phyloP scores from a whole-genome alignment of 1,140 invertebrate species.

The Adoxophyes honmai region DNA sequence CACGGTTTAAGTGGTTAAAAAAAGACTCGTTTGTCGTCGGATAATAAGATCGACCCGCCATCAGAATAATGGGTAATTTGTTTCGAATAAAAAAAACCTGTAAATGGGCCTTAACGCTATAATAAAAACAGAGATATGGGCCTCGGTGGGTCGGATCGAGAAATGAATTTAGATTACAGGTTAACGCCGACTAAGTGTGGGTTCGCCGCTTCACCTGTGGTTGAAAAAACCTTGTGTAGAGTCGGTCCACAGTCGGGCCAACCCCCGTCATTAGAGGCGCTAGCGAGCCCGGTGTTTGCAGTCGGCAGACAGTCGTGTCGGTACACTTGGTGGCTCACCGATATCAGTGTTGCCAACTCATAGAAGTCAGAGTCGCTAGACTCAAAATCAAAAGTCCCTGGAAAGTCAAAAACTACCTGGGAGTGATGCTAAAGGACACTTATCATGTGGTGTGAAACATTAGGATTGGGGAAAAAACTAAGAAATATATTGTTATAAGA shows the following conservation, averaged over 20 bases:
- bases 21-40: constrained; percentile 41
- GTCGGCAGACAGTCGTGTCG: background rate
- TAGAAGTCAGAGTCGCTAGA: too few species aligned
- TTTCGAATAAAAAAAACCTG: constrained; percentile 70
- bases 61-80: constrained; percentile 73
- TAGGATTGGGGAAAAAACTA: too few species aligned
- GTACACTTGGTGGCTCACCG: too few species aligned
- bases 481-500: too few species aligned
- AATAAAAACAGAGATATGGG: constrained; percentile 73
- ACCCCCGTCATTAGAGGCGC: constrained; percentile 7
- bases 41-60: constrained; percentile 55
- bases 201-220: constrained; percentile 63
- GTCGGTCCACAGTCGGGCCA: background rate
- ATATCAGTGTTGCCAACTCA: too few species aligned
- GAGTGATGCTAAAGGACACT: too few species aligned
- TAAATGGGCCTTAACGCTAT: constrained; percentile 68
- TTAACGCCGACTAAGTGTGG: constrained; percentile 73
- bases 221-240: constrained; percentile 39
- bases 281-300: background rate
- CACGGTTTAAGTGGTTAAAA: constrained; percentile 29
- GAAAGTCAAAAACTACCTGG: too few species aligned
- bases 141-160: constrained; percentile 65
- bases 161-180: constrained; percentile 77
- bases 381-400: too few species aligned
- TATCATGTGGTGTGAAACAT: too few species aligned